A percentile compares a stretch with the other conserved stretches of the same genome.
Evolutionary conservation across 2,113 vertebrate genomes (phyloP).

Genomic region (Hydrolagus affinis): DNA sequence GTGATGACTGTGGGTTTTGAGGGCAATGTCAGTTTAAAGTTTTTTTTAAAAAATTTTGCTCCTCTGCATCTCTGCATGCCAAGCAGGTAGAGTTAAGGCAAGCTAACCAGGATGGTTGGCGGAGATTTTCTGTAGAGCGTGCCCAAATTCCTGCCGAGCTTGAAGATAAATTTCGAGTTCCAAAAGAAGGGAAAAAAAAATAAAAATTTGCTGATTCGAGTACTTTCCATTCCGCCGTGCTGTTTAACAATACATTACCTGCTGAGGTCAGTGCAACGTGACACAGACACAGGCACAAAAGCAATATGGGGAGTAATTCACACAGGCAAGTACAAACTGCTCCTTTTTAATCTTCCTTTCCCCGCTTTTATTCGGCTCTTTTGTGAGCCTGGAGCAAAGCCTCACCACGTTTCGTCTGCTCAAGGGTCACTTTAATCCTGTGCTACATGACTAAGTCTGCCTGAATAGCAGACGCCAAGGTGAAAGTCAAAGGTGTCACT

Average conservation of each 20-base stretch:
- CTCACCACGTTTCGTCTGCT: constrained; percentile 17
- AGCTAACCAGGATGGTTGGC: constrained; percentile 27
- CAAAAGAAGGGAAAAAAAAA: constrained; percentile 32
- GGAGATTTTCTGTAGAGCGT: constrained; percentile 12
- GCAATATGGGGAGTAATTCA: constrained; percentile 16
- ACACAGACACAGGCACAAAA: constrained; percentile 33
- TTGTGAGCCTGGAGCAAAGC: constrained; percentile 20
- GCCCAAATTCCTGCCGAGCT: constrained; percentile 34
- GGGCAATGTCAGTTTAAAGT: not conserved
- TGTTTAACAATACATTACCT: constrained; percentile 45
- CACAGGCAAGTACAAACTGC: not conserved
- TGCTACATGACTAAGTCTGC: constrained; percentile 35
- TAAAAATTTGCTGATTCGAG: constrained; percentile 40
- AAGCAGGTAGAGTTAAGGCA: constrained; percentile 26
- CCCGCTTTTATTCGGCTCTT: not conserved
- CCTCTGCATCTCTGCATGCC: not conserved
- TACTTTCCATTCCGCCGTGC: constrained; percentile 38
- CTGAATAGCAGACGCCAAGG: constrained; percentile 27
- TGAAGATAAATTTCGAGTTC: constrained; percentile 22
- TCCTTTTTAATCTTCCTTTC: constrained; percentile 16
- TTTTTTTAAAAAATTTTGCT: constrained; percentile 3
- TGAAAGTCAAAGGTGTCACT: constrained; percentile 32
- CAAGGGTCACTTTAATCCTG: constrained; percentile 30
- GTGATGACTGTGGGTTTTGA: no score
- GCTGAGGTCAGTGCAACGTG: constrained; percentile 45